These are phyloP conservation scores for Dicerorhinus sumatrensis DNA, from an alignment of 2,113 vertebrate species.

Conservation along the genomic window DNA sequence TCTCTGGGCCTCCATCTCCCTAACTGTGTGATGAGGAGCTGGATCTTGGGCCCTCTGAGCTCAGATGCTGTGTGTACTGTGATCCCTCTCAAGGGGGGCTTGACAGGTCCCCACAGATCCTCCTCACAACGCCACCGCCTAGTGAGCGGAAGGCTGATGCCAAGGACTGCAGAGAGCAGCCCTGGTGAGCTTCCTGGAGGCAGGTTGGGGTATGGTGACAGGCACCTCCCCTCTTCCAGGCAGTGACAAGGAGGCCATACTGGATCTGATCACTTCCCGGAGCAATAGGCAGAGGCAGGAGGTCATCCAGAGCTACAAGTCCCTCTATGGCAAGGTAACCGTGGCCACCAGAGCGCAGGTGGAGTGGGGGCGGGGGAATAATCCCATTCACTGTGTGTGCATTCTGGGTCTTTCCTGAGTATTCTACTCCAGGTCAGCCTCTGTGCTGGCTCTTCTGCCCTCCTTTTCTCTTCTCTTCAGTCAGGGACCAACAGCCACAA, in stretches of 20 bases:
- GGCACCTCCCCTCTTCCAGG: slow-evolving; percentile 85
- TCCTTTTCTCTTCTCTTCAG: neutral
- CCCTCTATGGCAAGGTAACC: slow-evolving; percentile 94
- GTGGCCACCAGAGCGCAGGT: neutral
- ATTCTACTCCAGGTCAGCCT: neutral
- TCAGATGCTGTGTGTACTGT: accelerated
- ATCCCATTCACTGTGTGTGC: neutral
- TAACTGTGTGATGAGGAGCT: neutral
- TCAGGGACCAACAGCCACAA: neutral
- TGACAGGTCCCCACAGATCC: neutral
- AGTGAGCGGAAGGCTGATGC: neutral
- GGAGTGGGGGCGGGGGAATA: no score
- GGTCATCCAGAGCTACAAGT: slow-evolving; percentile 93
- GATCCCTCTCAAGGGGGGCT: neutral
- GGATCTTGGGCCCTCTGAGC: neutral
- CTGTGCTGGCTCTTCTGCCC: neutral
- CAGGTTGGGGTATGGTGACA: neutral
- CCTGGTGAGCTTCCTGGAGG: neutral
- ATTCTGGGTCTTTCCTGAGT: neutral
- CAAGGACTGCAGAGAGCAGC: neutral
- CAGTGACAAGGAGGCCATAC: slow-evolving; percentile 97
- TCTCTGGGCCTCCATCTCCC: neutral
- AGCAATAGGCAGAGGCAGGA: slow-evolving; percentile 96
- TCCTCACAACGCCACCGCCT: neutral
- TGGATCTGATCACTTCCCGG: slow-evolving; percentile 94